Conservation (phyloP, 2,113 vertebrate genomes). For the Physeter macrocephalus region DNA sequence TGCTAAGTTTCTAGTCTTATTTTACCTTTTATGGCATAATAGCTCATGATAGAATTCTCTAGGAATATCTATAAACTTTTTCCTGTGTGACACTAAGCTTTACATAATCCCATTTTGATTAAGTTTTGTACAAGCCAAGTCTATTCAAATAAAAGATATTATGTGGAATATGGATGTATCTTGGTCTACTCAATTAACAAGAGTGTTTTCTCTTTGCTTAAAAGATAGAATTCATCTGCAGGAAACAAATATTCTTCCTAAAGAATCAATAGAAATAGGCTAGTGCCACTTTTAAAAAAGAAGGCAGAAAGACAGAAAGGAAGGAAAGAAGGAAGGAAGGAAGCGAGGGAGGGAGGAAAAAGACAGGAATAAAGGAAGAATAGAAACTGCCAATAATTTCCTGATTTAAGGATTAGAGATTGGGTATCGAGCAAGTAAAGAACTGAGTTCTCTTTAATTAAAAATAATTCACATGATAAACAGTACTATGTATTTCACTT, state of each 20-base stretch:
- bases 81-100: background rate
- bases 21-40: slow-evolving; percentile 1
- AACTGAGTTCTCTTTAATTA: background rate
- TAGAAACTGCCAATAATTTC: background rate
- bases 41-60: background rate
- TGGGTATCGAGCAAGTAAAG: background rate
- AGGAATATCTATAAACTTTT: background rate
- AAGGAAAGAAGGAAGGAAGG: too few relatives aligned
- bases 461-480: background rate
- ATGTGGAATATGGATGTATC: background rate
- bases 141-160: background rate
- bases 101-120: background rate
- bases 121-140: background rate
- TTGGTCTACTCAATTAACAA: background rate
- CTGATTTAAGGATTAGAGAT: background rate
- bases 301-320: background rate
- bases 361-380: background rate
- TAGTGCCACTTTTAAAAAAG: background rate
- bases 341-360: background rate
- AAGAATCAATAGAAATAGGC: background rate
- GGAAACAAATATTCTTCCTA: background rate
- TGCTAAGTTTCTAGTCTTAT: background rate
- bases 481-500: background rate
- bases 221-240: slow-evolving; percentile 5
- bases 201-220: background rate